Conservation (phyloP, 2,797 vertebrate species). For the Bovichtus variegatus region DNA sequence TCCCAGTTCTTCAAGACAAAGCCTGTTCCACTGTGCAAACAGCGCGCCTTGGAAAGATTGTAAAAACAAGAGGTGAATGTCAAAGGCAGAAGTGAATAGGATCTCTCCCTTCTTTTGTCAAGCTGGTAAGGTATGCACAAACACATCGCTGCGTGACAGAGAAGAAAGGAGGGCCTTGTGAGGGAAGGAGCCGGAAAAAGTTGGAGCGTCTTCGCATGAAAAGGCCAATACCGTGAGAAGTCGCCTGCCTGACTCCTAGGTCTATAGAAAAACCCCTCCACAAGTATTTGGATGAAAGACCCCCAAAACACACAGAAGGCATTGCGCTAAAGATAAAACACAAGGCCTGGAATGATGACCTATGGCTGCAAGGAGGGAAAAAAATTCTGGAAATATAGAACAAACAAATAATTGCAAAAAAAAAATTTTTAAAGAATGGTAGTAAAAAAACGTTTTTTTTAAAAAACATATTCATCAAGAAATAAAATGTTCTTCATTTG, state of each 20-base stretch:
- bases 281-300: conserved; percentile 63
- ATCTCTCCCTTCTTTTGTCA: conserved; percentile 77
- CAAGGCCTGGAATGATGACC: conserved; percentile 36
- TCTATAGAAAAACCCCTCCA: conserved; percentile 51
- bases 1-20: conserved; percentile 79
- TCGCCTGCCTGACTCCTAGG: conserved; percentile 60
- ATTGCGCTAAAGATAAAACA: conserved; percentile 50
- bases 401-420: neutral
- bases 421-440: neutral
- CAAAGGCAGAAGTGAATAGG: conserved; percentile 79
- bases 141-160: conserved; percentile 88
- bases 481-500: conserved; percentile 27
- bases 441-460: no score
- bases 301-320: conserved; percentile 51
- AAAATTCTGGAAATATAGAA: neutral
- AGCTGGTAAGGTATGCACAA: conserved; percentile 89
- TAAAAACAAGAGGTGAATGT: conserved; percentile 84
- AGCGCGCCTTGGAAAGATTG: conserved; percentile 75
- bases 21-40: conserved; percentile 78
- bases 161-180: conserved; percentile 87
- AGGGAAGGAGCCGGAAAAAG: conserved; percentile 67
- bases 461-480: conserved; percentile 46
- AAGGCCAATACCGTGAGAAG: conserved; percentile 78
- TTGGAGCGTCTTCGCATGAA: conserved; percentile 75
- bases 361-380: neutral